phyloP scores from a whole-genome alignment of 2,113 vertebrate genomes.

The Zosterops pallidus region DNA sequence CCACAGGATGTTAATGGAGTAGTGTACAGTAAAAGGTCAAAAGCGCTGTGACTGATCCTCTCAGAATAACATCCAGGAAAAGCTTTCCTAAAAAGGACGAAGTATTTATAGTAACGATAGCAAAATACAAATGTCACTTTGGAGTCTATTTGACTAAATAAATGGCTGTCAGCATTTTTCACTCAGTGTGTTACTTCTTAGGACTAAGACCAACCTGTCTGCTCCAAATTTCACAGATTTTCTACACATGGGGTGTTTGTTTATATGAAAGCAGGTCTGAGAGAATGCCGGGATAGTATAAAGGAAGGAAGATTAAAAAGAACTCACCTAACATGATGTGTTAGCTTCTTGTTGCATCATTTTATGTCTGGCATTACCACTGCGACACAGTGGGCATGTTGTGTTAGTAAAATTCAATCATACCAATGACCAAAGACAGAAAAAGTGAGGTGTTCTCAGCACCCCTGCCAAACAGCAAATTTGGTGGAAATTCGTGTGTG shows the following conservation, averaged over 20 bases:
- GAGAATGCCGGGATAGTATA: background rate
- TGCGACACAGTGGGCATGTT: background rate
- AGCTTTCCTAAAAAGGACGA: constrained; percentile 45
- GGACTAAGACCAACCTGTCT: background rate
- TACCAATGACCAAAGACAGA: background rate
- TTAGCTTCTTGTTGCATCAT: background rate
- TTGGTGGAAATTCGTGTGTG: background rate
- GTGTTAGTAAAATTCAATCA: background rate
- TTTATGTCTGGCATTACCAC: background rate
- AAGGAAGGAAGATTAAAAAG: background rate
- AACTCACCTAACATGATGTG: background rate
- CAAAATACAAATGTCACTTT: constrained; percentile 20
- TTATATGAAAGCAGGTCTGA: background rate
- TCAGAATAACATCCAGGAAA: constrained; percentile 28
- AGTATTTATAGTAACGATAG: background rate
- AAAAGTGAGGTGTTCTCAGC: background rate
- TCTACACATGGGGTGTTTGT: background rate
- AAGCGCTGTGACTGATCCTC: constrained; percentile 19
- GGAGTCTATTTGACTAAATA: constrained; percentile 35
- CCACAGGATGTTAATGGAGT: constrained; percentile 36
- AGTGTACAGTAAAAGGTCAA: constrained; percentile 54
- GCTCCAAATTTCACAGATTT: constrained; percentile 13
- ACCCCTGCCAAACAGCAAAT: background rate
- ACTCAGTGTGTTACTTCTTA: background rate
- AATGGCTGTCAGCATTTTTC: constrained; percentile 7